These are phyloP conservation scores for Aulostomus chinensis DNA, from an alignment of 2,797 vertebrate species.

Conservation along the genomic window DNA sequence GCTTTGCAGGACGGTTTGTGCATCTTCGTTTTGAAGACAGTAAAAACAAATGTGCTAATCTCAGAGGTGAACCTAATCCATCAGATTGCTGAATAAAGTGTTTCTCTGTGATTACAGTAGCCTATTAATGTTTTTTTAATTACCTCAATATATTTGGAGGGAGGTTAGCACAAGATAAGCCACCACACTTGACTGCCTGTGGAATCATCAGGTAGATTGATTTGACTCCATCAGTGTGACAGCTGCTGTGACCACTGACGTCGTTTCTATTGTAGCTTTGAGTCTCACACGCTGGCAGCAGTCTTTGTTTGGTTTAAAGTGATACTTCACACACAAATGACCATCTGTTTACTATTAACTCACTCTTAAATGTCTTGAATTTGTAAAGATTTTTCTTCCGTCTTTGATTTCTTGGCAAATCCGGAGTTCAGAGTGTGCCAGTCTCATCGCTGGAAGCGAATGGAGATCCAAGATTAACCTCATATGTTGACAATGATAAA, in stretches of 20 bases:
- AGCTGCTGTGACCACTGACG: neutral
- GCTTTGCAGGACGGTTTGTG: conserved; percentile 38
- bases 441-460: no score
- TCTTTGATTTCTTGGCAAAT: no score
- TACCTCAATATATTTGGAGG: neutral
- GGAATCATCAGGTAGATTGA: conserved; percentile 5
- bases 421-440: no score
- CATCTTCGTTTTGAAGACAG: conserved; percentile 45
- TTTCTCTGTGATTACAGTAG: conserved; percentile 8
- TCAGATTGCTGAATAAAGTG: conserved; percentile 26
- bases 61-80: conserved; percentile 45
- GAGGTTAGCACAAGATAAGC: conserved; percentile 8
- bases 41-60: conserved; percentile 50
- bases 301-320: no score
- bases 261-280: neutral
- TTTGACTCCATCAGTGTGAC: conserved; percentile 5
- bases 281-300: no score
- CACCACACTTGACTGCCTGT: neutral
- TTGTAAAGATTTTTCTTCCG: no score
- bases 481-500: no score
- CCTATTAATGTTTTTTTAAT: conserved; percentile 13
- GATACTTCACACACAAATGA: no score
- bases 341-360: no score
- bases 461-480: no score
- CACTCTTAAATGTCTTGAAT: no score